Percentiles rank a stretch among this genome's conserved stretches.
Evolutionary conservation across 1,140 invertebrate species (phyloP).

Genomic region (Polypedilum pembai): DNA sequence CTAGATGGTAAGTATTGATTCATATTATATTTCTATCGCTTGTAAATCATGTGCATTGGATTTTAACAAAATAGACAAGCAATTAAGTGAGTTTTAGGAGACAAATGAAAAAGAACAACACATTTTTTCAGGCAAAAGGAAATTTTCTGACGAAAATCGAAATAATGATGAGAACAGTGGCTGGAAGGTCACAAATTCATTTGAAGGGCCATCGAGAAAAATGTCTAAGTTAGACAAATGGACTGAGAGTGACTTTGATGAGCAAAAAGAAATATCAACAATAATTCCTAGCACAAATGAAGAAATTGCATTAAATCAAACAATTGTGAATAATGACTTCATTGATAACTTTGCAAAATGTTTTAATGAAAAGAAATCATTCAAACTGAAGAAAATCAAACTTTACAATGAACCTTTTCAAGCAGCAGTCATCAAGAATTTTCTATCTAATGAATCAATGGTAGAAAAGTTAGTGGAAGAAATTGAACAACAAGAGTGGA

Average conservation of each 20-base stretch:
- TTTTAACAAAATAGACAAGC: neutral
- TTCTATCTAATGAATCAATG: slow-evolving; percentile 47
- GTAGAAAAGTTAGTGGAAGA: slow-evolving; percentile 53
- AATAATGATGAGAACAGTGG: neutral
- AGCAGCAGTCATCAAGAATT: slow-evolving; percentile 52
- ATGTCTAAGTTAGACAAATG: neutral
- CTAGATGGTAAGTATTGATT: too few species aligned
- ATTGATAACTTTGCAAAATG: neutral
- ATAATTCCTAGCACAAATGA: neutral
- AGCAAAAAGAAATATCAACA: neutral
- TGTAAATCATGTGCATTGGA: slow-evolving; percentile 4
- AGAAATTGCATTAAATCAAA: slow-evolving; percentile 1
- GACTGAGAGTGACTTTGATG: neutral
- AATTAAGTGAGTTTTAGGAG: neutral
- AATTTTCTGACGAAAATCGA: neutral
- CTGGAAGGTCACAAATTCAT: neutral
- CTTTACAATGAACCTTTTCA: slow-evolving; percentile 47
- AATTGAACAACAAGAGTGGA: slow-evolving; percentile 57
- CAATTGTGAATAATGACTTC: slow-evolving; percentile 35
- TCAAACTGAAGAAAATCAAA: slow-evolving; percentile 38
- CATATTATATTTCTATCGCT: neutral
- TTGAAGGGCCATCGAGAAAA: neutral
- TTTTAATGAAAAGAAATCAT: slow-evolving; percentile 32
- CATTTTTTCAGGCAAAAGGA: slow-evolving; percentile 7
- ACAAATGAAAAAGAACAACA: neutral